A percentile compares a stretch with the other conserved stretches of the same genome.
Conservation (phyloP, 2,113 vertebrate species). For the Merops nubicus region DNA sequence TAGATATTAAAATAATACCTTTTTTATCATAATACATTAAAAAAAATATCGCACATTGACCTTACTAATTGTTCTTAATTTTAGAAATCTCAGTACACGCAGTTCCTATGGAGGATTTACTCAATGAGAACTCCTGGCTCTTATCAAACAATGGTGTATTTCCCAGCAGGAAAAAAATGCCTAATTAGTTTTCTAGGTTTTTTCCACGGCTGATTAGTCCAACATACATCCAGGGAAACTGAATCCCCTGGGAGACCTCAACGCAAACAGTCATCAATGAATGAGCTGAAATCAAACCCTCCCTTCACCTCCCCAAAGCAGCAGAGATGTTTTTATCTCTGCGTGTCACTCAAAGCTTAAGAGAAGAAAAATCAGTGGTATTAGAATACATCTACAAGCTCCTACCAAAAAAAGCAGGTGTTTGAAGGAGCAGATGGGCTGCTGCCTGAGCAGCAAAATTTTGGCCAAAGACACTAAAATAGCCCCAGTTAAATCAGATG, state of each 20-base stretch:
- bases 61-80: neutral
- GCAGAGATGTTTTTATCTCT: neutral
- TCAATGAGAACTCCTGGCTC: neutral
- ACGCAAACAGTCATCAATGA: neutral
- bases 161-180: neutral
- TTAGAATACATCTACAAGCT: neutral
- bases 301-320: neutral
- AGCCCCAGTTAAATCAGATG: slow-evolving; percentile 35
- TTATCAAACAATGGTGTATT: neutral
- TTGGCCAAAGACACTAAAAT: slow-evolving; percentile 42
- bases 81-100: neutral
- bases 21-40: neutral
- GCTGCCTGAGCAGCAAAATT: neutral
- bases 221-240: neutral
- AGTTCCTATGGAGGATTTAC: neutral
- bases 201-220: neutral
- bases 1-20: neutral
- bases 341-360: neutral
- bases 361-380: neutral
- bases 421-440: neutral
- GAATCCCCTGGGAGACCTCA: neutral
- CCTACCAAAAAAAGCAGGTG: neutral
- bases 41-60: neutral
- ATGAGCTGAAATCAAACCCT: neutral
- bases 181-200: slow-evolving; percentile 4